Base-by-base conservation (phyloP, 2,888 invertebrate species). In the Pachydiplax longipennis region DNA sequence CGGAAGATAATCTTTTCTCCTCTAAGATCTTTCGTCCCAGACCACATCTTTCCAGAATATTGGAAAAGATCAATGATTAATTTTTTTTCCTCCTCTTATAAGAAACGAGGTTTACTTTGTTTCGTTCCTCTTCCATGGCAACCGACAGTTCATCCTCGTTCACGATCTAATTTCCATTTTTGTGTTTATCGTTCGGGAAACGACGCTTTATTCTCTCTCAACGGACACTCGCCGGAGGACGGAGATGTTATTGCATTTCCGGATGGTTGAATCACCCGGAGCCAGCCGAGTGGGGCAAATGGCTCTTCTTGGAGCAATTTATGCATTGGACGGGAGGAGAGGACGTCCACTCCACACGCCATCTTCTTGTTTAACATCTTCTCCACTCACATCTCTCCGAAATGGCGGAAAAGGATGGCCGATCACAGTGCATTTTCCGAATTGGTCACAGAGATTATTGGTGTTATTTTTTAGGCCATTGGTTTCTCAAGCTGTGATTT, bases 171-270 rank as follows among this genome's bases (percentile, higher is more conserved):
- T 87, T 87, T 87, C 87, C 87, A 87, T 87, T 87, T 87, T 87
- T 87, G 87, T 83, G 83, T 83, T 83, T 83, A 83, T 83, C 83
- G 83, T 87, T 61, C 35, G 87, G 37, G 87, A 87, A 87, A 58
- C 87, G 87, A 37, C 61, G 87, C 61, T 61, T 87, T 87, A 87
- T 87, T 61, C 87, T 61, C 12, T 61, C 65, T 44, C 44, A 31
- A 18, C 61, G 61, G 87, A 87, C 65, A 61, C 37, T 61, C 87
- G 61, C 61, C 61, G 37, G 37, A 65, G 87, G 61, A 61, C 37
- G 61, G 87, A 37, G 87, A 87, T 87, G 87, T 87, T 87, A 87
- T 87, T 87, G 87, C 87, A 87, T 87, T 87, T 87, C 87, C 87
- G 87, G 87, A 53, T 37, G 87, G 87, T 65, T 61, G 87, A 61